These are phyloP conservation scores for Cheilosia vernalis DNA, from an alignment of 2,888 invertebrate genomes.

Conservation along the genomic window DNA sequence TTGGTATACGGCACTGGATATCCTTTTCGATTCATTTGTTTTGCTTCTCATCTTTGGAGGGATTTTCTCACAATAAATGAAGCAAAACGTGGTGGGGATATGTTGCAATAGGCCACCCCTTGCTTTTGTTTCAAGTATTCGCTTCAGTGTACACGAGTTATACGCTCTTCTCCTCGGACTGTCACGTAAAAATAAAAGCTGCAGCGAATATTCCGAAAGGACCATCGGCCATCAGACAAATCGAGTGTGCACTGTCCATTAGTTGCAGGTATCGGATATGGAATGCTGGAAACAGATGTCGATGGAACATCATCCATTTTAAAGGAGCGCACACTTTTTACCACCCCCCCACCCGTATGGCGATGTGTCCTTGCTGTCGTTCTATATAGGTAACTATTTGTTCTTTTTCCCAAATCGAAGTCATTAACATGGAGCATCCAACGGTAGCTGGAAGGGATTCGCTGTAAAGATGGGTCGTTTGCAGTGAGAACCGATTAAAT, in stretches of 20 bases:
- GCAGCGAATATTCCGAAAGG: constrained; percentile 16
- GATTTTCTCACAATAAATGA: not conserved
- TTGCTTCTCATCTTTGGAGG: not conserved
- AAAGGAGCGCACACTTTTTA: constrained; percentile 47
- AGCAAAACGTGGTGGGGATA: not conserved
- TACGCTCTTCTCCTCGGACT: not conserved
- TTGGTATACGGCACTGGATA: not conserved
- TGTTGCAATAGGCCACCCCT: not conserved
- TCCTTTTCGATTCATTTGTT: too few species aligned
- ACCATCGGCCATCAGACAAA: constrained; percentile 56
- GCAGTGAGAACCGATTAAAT: too few species aligned
- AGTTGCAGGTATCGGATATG: constrained; percentile 63
- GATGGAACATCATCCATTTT: constrained; percentile 54
- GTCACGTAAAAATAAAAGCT: constrained; percentile 21
- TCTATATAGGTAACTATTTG: constrained; percentile 10
- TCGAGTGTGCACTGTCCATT: constrained; percentile 68
- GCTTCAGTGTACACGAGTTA: constrained; percentile 36
- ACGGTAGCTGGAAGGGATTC: not conserved
- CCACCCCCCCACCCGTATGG: constrained; percentile 39
- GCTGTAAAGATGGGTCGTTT: not conserved
- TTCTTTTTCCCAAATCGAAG: constrained; percentile 24
- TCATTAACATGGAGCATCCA: constrained; percentile 50
- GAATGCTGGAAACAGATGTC: constrained; percentile 60
- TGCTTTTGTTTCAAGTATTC: constrained; percentile 36
- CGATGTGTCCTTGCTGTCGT: constrained; percentile 1